Conservation (phyloP, 2,113 vertebrate species). For the Semnopithecus entellus region DNA sequence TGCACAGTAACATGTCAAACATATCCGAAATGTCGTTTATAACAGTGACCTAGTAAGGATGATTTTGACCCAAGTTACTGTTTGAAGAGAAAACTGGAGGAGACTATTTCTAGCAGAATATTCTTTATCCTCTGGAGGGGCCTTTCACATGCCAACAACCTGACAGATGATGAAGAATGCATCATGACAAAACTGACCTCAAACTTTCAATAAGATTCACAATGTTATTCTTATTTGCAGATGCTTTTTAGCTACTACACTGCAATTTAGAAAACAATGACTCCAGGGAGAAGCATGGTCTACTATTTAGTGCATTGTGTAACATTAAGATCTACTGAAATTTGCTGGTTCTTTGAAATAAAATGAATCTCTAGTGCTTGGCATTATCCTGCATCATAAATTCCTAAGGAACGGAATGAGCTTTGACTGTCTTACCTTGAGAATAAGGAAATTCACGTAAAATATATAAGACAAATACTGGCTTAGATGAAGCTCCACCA, state of each 20-base stretch:
- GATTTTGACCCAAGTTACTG: conserved; percentile 52
- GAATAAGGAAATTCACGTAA: too few relatives aligned
- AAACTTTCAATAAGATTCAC: background rate
- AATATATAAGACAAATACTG: too few relatives aligned
- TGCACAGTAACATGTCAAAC: background rate
- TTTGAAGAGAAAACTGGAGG: conserved; percentile 40
- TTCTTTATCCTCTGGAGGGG: conserved; percentile 49
- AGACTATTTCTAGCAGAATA: background rate
- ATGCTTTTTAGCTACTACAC: background rate
- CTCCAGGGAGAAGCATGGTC: background rate
- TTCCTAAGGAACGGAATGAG: background rate
- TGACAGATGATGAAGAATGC: background rate
- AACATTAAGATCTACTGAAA: background rate
- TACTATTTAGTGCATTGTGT: background rate
- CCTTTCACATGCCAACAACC: background rate
- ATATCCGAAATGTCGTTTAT: conserved; percentile 42
- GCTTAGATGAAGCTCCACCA: too few relatives aligned
- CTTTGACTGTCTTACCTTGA: background rate
- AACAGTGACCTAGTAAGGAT: conserved; percentile 26
- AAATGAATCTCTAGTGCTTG: background rate
- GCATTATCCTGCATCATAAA: background rate
- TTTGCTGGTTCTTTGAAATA: background rate
- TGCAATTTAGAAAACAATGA: background rate
- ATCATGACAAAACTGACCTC: background rate
- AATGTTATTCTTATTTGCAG: background rate